Percentiles rank a stretch among this genome's conserved stretches.
Conservation (phyloP, 2,797 vertebrate species). For the Choloepus didactylus region DNA sequence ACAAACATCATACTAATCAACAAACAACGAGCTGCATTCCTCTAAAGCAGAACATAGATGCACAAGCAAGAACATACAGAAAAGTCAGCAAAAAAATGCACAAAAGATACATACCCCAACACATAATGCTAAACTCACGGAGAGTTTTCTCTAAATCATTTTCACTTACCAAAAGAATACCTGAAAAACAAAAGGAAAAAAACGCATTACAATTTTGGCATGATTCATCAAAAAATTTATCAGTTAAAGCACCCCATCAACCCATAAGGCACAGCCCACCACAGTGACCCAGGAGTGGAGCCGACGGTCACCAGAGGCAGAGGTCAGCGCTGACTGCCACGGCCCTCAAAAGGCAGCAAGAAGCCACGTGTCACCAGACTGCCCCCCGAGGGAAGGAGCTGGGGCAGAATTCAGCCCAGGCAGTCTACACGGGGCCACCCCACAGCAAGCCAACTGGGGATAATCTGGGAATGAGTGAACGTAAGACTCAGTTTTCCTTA, state of each 20-base stretch:
- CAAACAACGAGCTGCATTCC: background rate
- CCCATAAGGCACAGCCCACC: too few relatives aligned
- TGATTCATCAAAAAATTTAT: background rate
- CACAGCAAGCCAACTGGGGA: background rate
- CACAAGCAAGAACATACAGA: background rate
- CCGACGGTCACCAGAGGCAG: background rate
- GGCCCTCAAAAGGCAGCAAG: background rate
- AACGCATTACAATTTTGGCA: background rate
- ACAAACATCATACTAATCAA: background rate
- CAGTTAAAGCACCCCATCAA: background rate
- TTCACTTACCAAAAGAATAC: constrained; percentile 97
- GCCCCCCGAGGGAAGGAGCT: background rate
- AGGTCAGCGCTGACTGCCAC: background rate
- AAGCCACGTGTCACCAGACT: background rate
- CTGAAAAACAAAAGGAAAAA: constrained; percentile 89
- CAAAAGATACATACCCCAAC: constrained; percentile 85
- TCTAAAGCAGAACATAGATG: background rate
- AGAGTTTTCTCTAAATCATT: constrained; percentile 70
- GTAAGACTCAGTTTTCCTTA: background rate
- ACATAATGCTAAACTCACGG: constrained; percentile 35
- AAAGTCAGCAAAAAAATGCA: background rate
- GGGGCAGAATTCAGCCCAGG: background rate
- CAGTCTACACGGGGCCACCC: background rate
- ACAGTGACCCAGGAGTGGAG: background rate
- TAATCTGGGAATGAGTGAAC: too few relatives aligned